A percentile compares a stretch with the other conserved stretches of the same genome.
These are phyloP conservation scores for Stegastes partitus DNA, from an alignment of 2,113 vertebrate genomes.

Conservation along the genomic window DNA sequence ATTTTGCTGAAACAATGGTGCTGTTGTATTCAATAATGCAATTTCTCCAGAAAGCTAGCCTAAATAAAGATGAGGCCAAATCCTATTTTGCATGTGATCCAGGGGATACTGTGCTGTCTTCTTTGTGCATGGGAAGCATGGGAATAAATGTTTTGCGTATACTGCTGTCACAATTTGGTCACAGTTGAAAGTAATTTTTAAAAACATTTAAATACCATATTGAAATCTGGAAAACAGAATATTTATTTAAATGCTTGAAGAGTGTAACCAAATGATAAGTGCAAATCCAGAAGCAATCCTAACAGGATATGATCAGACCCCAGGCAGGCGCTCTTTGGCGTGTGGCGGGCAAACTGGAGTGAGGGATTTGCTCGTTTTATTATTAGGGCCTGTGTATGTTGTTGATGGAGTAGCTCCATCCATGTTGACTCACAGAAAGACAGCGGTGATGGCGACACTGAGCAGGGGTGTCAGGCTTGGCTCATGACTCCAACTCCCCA, in stretches of 20 bases:
- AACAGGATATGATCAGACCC: constrained; percentile 47
- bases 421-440: constrained; percentile 71
- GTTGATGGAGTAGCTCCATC: constrained; percentile 66
- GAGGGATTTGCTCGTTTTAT: constrained; percentile 71
- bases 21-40: constrained; percentile 68
- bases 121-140: constrained; percentile 2
- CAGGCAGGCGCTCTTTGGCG: constrained; percentile 39
- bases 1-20: constrained; percentile 60
- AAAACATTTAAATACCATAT: background rate
- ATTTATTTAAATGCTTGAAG: constrained; percentile 23
- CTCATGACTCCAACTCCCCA: constrained; percentile 60
- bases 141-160: constrained; percentile 21
- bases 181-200: constrained; percentile 7
- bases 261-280: constrained; percentile 40
- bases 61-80: constrained; percentile 64
- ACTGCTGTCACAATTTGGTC: constrained; percentile 12
- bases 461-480: constrained; percentile 70
- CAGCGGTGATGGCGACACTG: constrained; percentile 66
- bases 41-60: constrained; percentile 57
- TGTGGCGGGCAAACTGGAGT: constrained; percentile 41
- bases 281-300: constrained; percentile 55
- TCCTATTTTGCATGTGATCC: constrained; percentile 51
- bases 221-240: constrained; percentile 5
- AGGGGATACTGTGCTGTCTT: constrained; percentile 1
- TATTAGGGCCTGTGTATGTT: constrained; percentile 66